Base-by-base conservation (phyloP, 2,113 vertebrate species). In the Anhinga rufa region DNA sequence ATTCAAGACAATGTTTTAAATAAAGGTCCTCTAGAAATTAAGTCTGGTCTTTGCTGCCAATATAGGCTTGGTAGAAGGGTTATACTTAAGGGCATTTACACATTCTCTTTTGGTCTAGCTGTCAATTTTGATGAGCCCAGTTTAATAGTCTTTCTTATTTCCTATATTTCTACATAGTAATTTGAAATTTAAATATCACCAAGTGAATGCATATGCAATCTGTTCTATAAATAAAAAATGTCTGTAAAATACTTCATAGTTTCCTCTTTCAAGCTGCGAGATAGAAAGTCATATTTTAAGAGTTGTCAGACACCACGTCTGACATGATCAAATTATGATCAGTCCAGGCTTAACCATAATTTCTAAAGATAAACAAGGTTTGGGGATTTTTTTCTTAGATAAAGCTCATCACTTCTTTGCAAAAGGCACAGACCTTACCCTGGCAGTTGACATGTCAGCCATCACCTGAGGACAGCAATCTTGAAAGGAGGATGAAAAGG, bases 111-210 rank as follows among this genome's bases (percentile, higher is more conserved):
- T 64, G 61, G 71, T 72, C 66, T n/a, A 48, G 61, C 52, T 90
- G 68, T 34, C 79, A 48, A 52, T 79, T 93, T 90, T 77, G 88
- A 92, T 0, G 2, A 86, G 54, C 44, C 26, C 28, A 57, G 49
- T 74, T 95, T 83, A 94, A 96, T 80, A 86, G 49, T 88, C 82
- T 78, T 70, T 44, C 65, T 77, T 85, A 54, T 80, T 90, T 86
- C 49, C 72, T 40, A 9, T 42, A 90, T 61, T 93, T 88, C 57
- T 61, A 72, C 44, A 82, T 2, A 74, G 38, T 52, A 58, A 82
- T 92, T 90, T 86, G 90, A 97, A 94, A 96, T 94, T 95, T 66
- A 94, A 93, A 75, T 93, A 48, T 66, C 92, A 81, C 38, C 36
- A 20, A 92, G 68, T 18, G 51, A 80, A 94, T 64, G 88, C 82